A percentile compares a stretch with the other conserved stretches of the same genome.
phyloP scores from a whole-genome alignment of 2,888 invertebrate genomes.

The Plebejus argus region DNA sequence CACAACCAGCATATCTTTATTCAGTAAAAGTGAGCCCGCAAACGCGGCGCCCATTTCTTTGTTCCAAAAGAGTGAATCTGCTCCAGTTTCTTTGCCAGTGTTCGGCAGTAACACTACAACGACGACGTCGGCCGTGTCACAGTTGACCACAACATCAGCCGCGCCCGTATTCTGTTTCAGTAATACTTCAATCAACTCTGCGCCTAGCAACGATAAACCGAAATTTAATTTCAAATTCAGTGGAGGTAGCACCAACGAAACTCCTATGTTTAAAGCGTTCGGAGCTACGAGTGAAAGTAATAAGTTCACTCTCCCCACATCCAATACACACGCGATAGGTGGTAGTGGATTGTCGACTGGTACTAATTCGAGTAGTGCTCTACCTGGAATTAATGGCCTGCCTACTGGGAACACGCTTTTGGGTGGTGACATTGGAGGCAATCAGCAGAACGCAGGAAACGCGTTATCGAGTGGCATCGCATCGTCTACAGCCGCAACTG shows the following conservation, averaged over 20 bases:
- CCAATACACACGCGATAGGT: constrained; percentile 33
- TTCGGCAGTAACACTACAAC: constrained; percentile 48
- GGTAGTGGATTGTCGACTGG: constrained; percentile 38
- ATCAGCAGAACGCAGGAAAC: constrained; percentile 44
- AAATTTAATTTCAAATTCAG: constrained; percentile 63
- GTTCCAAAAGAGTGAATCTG: constrained; percentile 48
- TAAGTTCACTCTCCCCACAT: constrained; percentile 42
- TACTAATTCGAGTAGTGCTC: constrained; percentile 36
- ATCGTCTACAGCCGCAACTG: constrained; percentile 38
- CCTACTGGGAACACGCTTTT: constrained; percentile 42
- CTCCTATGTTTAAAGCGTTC: constrained; percentile 48
- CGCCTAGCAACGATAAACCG: constrained; percentile 52
- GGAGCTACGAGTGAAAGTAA: constrained; percentile 43
- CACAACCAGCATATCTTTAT: constrained; percentile 41
- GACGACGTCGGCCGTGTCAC: constrained; percentile 37
- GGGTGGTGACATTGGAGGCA: constrained; percentile 46
- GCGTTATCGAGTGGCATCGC: constrained; percentile 43
- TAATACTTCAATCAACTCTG: constrained; percentile 39
- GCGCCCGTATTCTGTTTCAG: constrained; percentile 61
- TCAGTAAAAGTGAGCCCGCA: constrained; percentile 40
- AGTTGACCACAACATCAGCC: constrained; percentile 34
- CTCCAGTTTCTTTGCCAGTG: constrained; percentile 43
- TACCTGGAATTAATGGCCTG: constrained; percentile 36
- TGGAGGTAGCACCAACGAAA: constrained; percentile 47
- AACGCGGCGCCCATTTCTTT: constrained; percentile 44